These are phyloP conservation scores for Noctua fimbriata DNA, from an alignment of 2,888 invertebrate species.

Conservation along the genomic window DNA sequence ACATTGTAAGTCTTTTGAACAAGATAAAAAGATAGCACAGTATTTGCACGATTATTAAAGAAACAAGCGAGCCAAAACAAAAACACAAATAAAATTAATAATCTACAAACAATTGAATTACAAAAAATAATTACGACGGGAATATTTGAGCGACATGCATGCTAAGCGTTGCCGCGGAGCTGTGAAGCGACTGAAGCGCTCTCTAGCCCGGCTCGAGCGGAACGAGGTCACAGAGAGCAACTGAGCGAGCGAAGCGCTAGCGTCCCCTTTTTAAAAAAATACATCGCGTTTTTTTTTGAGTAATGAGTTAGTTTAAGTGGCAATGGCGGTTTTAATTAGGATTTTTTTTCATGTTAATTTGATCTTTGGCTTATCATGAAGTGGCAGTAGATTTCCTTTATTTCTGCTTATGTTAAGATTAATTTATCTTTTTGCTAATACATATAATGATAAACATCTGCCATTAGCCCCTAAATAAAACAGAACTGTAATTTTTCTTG, in stretches of 20 bases:
- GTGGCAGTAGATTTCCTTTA: background rate
- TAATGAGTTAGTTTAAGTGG: constrained; percentile 64
- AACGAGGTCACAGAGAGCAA: constrained; percentile 69
- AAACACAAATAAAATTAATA: constrained; percentile 31
- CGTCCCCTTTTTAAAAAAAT: constrained; percentile 49
- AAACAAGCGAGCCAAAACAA: background rate
- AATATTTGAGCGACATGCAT: constrained; percentile 65
- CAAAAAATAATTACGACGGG: constrained; percentile 65
- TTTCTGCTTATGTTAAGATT: background rate
- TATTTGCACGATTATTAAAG: background rate
- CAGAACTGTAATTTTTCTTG: background rate
- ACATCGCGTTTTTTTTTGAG: constrained; percentile 57
- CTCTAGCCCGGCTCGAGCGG: constrained; percentile 64
- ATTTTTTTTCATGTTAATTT: constrained; percentile 34
- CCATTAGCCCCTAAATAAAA: background rate
- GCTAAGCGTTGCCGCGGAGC: constrained; percentile 64
- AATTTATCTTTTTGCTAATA: background rate
- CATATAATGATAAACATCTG: background rate
- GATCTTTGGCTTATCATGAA: background rate
- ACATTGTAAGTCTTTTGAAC: background rate
- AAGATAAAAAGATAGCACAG: background rate
- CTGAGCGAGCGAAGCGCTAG: constrained; percentile 61
- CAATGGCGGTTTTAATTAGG: constrained; percentile 57
- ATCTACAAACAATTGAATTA: constrained; percentile 55
- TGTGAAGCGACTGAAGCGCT: constrained; percentile 65